Conservation (phyloP, 2,113 vertebrate species). For the Galeopterus variegatus region DNA sequence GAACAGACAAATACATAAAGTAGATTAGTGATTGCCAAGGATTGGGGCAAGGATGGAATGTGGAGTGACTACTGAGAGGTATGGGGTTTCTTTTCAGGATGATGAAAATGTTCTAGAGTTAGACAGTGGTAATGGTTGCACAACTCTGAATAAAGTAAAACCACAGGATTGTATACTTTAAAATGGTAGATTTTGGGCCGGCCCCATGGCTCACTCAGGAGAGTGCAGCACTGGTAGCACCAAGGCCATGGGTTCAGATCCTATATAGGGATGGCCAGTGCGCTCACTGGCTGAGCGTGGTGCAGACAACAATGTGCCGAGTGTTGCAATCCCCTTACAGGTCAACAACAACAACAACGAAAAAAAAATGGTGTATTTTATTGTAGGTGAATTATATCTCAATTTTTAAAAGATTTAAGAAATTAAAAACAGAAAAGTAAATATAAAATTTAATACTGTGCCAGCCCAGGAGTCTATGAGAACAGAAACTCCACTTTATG, state of each 20-base stretch:
- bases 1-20: not conserved
- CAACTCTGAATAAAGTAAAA: not conserved
- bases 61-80: not conserved
- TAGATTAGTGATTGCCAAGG: not conserved
- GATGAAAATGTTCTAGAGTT: conserved; percentile 24
- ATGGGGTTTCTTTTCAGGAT: not conserved
- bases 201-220: too few relatives aligned
- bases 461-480: not conserved
- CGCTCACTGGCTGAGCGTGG: too few relatives aligned
- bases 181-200: not conserved
- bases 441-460: conserved; percentile 6
- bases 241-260: too few relatives aligned
- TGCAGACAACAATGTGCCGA: too few relatives aligned
- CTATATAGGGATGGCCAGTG: too few relatives aligned
- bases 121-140: not conserved
- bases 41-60: not conserved
- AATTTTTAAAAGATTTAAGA: not conserved
- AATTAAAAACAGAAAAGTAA: conserved; percentile 43
- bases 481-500: not conserved
- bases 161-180: not conserved
- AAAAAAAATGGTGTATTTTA: conserved; percentile 1
- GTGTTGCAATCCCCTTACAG: too few relatives aligned
- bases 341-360: too few relatives aligned
- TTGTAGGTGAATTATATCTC: not conserved
- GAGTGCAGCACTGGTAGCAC: too few relatives aligned